Evolutionary conservation across 2,113 vertebrate genomes (phyloP).

Genomic region (Crotalus horridus): DNA sequence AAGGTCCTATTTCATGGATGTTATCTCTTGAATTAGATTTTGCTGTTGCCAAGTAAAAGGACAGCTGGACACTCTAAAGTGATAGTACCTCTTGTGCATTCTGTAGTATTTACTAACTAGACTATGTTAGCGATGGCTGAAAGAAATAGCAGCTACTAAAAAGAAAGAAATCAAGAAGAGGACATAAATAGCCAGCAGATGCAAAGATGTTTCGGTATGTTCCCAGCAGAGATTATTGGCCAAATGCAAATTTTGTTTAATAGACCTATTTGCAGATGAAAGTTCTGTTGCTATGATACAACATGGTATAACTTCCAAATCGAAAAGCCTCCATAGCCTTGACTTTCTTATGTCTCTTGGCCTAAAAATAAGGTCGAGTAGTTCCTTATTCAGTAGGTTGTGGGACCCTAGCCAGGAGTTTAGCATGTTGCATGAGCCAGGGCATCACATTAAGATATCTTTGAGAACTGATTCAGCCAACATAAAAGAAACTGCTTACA

Average conservation of each 20-base stretch:
- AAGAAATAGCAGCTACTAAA: not conserved
- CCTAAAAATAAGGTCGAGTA: not conserved
- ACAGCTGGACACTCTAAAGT: not conserved
- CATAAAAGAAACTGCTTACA: not conserved
- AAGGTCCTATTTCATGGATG: conserved; percentile 9
- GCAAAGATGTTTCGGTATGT: not conserved
- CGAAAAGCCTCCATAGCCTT: not conserved
- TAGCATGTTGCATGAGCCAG: not conserved
- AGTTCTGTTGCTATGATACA: not conserved
- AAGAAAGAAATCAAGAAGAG: not conserved
- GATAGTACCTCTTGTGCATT: not conserved
- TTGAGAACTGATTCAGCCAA: not conserved
- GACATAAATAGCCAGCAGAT: not conserved
- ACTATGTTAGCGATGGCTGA: not conserved
- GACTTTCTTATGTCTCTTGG: not conserved
- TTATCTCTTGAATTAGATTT: not conserved
- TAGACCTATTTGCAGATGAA: not conserved
- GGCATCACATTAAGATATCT: not conserved
- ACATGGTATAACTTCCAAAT: not conserved
- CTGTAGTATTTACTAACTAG: not conserved
- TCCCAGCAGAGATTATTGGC: not conserved
- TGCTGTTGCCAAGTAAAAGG: conserved; percentile 1
- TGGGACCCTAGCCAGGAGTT: not conserved
- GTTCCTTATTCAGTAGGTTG: not conserved
- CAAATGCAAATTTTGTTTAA: not conserved